phyloP scores from a whole-genome alignment of 1,140 invertebrate species.

The Pentalonia nigronervosa region DNA sequence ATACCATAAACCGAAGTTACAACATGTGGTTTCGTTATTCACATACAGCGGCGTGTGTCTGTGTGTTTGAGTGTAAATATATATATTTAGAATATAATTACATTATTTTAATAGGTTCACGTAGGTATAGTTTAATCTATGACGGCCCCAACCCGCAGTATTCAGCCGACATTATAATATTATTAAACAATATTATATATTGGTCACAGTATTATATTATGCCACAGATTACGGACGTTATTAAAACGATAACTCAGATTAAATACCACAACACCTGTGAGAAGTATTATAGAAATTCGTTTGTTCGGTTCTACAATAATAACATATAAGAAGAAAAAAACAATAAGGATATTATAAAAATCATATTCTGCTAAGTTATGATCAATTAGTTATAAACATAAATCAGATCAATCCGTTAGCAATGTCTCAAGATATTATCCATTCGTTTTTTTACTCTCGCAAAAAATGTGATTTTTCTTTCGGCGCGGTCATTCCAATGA shows the following conservation, averaged over 20 bases:
- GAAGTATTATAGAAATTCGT: too few relatives aligned
- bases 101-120: neutral
- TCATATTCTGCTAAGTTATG: too few relatives aligned
- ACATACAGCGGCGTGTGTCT: too few relatives aligned
- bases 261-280: neutral
- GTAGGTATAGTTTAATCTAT: neutral
- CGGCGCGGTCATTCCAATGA: neutral
- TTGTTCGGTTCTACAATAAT: too few relatives aligned
- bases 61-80: neutral
- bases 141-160: neutral
- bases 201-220: neutral
- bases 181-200: neutral
- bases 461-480: neutral
- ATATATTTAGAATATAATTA: neutral
- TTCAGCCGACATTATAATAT: neutral
- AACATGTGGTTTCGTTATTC: neutral
- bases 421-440: too few relatives aligned
- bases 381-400: too few relatives aligned
- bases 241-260: neutral
- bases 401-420: too few relatives aligned
- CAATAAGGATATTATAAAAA: too few relatives aligned
- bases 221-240: neutral
- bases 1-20: neutral
- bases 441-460: too few relatives aligned
- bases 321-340: too few relatives aligned